Percentiles rank a stretch among this genome's conserved stretches.
phyloP scores from a whole-genome alignment of 2,888 invertebrate species.

The Mantis religiosa region DNA sequence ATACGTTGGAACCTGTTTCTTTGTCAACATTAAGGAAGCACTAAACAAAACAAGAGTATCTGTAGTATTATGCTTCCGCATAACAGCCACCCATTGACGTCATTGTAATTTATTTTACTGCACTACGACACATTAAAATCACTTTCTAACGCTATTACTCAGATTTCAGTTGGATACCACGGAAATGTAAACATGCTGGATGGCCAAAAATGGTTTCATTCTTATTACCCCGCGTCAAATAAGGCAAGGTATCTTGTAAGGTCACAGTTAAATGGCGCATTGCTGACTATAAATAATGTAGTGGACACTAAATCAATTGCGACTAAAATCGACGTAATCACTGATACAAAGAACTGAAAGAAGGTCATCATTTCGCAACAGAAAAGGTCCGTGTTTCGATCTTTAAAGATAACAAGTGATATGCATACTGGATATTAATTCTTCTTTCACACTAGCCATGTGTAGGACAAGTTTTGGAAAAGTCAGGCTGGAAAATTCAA shows the following conservation, averaged over 20 bases:
- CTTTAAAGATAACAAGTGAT: too few relatives aligned
- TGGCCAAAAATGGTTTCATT: not conserved
- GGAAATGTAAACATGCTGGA: not conserved
- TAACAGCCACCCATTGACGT: not conserved
- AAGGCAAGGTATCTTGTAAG: not conserved
- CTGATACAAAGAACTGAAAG: too few relatives aligned
- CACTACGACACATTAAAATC: not conserved
- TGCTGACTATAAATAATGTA: not conserved
- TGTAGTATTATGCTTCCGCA: not conserved
- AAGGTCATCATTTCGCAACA: too few relatives aligned
- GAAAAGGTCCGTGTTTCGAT: too few relatives aligned
- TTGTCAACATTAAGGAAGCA: not conserved
- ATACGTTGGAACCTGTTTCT: not conserved
- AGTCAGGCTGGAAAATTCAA: too few relatives aligned
- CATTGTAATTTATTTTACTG: not conserved
- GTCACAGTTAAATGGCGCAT: not conserved
- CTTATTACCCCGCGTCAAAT: not conserved
- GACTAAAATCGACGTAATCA: too few relatives aligned
- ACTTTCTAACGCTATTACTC: not conserved
- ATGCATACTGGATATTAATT: too few relatives aligned
- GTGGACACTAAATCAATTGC: too few relatives aligned
- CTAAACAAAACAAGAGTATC: not conserved
- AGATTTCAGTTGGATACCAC: not conserved
- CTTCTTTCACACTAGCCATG: too few relatives aligned
- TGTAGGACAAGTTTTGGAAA: too few relatives aligned